Evolutionary conservation across 2,797 vertebrate species (phyloP).

Genomic region (Allobates femoralis): DNA sequence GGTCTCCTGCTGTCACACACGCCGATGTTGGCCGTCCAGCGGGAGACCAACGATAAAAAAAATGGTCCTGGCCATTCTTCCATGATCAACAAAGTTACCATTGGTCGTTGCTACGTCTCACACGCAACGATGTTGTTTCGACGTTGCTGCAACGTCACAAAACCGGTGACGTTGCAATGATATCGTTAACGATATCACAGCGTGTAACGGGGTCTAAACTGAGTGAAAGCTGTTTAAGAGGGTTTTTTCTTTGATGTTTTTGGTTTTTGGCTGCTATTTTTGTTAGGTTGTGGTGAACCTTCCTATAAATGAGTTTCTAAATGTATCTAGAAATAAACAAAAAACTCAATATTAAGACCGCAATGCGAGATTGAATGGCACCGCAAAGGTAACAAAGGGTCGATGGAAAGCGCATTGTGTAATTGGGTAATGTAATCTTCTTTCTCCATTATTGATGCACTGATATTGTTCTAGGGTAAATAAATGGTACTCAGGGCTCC

Average conservation of each 20-base stretch:
- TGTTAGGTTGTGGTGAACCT: neutral
- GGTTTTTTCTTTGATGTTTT: neutral
- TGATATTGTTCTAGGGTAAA: constrained; percentile 36
- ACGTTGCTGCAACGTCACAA: too few relatives aligned
- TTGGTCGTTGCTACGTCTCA: too few relatives aligned
- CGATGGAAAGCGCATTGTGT: neutral
- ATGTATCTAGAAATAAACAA: constrained; percentile 3
- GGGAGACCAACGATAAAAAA: too few relatives aligned
- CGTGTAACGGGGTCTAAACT: too few relatives aligned
- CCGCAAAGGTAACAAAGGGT: neutral
- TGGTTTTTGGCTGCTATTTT: neutral
- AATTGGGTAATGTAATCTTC: constrained; percentile 29
- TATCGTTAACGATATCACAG: too few relatives aligned
- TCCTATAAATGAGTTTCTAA: neutral
- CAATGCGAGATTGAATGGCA: neutral
- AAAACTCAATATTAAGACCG: neutral
- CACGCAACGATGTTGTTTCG: too few relatives aligned
- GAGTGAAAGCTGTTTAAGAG: too few relatives aligned
- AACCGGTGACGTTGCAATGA: too few relatives aligned
- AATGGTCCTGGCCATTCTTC: too few relatives aligned
- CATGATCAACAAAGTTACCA: too few relatives aligned
- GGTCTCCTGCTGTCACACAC: too few relatives aligned
- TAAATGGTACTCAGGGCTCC: neutral
- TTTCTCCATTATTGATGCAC: constrained; percentile 39
- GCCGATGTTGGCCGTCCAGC: too few relatives aligned